Base-by-base conservation (phyloP, 2,888 invertebrate genomes). In the Penaeus monodon region DNA sequence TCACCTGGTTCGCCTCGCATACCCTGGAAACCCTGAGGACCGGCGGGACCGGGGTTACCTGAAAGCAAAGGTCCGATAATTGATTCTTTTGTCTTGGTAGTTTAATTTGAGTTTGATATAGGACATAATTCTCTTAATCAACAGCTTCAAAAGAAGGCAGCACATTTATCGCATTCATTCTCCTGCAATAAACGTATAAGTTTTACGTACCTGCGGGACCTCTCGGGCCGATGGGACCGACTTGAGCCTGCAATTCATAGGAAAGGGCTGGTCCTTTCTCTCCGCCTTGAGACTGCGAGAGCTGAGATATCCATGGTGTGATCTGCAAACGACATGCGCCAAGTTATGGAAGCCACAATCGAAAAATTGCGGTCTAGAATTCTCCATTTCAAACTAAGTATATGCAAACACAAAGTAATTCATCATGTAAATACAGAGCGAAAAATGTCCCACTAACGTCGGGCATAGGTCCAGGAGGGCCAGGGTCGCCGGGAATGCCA, bases 21-120 rank as follows among this genome's bases (percentile, higher is more conserved):
- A 76, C 97, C 97, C 89, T 96, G 94, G 27, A 94, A 94, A 4
- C 97, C 96, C 93, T 96, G 96, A 90, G 97, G 96, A 24, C 97
- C 97, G 92, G 96, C 96, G 0, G 96, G 95, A 2, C 96, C 96
- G 0, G 94, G 92, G 7, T 94, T 92, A 86, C 93, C 91, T 90
- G 85, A 6, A 78, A 66, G 70, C 65, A 65, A 44, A 81, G 27
- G 1, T 20, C 20, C 24, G 49, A 68, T 7, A 66, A 57, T 22
- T 27, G 22, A 12, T 57, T 17, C 17, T 12, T 57, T 17, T 44
- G 8, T 44, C 57, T 57, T 10, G 57, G 3, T 57, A 57, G 17
- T 57, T 57, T 20, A 14, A 1, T 57, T 57, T 57, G 57, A 57
- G 57, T 57, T 17, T 57, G 0, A 57, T 57, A 57, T 57, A 57